Percentiles rank a stretch among this genome's conserved stretches.
Conservation (phyloP, 2,113 vertebrate genomes). For the Myodes glareolus region DNA sequence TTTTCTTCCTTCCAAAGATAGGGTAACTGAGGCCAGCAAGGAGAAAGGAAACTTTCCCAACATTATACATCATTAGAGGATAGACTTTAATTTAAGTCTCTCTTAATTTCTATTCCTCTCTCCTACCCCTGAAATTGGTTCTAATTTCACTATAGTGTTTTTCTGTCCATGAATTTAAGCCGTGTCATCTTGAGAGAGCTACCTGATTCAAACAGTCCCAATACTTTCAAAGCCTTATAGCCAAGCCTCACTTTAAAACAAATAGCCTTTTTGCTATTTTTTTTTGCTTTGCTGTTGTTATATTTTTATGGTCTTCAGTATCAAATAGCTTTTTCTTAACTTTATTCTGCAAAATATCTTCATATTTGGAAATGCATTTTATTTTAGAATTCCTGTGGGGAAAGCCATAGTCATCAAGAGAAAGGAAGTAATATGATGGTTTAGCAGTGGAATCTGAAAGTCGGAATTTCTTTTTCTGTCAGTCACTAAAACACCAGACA, state of each 20-base stretch:
- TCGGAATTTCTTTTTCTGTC: slow-evolving; percentile 21
- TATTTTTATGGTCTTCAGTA: background rate
- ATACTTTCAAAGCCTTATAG: background rate
- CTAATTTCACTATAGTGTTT: background rate
- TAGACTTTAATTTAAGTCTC: background rate
- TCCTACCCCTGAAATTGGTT: background rate
- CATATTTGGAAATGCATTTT: background rate
- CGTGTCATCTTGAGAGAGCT: background rate
- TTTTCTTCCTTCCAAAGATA: background rate
- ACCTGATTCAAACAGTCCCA: background rate
- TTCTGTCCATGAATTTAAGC: background rate
- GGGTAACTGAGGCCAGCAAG: background rate
- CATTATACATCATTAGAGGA: background rate
- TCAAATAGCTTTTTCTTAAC: background rate
- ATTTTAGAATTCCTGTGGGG: slow-evolving; percentile 40
- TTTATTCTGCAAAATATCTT: slow-evolving; percentile 35
- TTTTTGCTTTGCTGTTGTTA: background rate
- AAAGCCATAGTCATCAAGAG: background rate
- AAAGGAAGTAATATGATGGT: background rate
- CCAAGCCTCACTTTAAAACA: background rate
- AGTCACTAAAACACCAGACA: slow-evolving; percentile 1
- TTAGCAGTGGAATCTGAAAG: slow-evolving; percentile 31
- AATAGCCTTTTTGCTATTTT: background rate
- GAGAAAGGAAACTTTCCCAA: background rate
- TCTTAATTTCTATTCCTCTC: background rate